Conservation (phyloP, 2,888 invertebrate genomes). For the Chydorus sphaericus region DNA sequence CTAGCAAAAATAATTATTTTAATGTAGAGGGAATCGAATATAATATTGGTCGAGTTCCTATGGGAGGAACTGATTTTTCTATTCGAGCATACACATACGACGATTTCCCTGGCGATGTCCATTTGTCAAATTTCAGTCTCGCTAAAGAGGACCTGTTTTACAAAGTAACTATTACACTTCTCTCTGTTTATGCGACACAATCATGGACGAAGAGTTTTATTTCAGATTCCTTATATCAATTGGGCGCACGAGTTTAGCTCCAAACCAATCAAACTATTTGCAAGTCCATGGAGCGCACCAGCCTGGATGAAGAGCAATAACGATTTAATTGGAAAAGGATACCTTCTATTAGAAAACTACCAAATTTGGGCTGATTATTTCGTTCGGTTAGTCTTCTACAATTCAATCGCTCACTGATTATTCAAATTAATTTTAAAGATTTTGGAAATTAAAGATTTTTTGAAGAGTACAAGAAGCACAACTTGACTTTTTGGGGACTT, state of each 20-base stretch:
- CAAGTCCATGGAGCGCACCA: conserved; percentile 39
- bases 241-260: conserved; percentile 18
- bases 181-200: neutral
- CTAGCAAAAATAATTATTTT: no score
- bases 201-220: neutral
- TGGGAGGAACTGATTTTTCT: conserved; percentile 78
- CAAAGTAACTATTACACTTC: conserved; percentile 37
- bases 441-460: conserved; percentile 45
- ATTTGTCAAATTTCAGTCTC: conserved; percentile 48
- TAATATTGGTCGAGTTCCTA: conserved; percentile 62
- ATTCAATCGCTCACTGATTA: neutral
- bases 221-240: conserved; percentile 17
- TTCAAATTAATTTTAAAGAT: neutral
- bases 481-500: conserved; percentile 60
- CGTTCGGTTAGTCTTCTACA: conserved; percentile 37
- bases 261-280: conserved; percentile 30
- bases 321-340: conserved; percentile 33
- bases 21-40: conserved; percentile 55
- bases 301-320: conserved; percentile 40
- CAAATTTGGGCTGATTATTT: conserved; percentile 70
- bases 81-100: conserved; percentile 65
- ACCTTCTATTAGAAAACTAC: conserved; percentile 40
- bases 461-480: conserved; percentile 52
- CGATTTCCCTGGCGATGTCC: conserved; percentile 36
- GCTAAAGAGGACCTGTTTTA: conserved; percentile 48